These are phyloP conservation scores for Verasper variegatus DNA, from an alignment of 2,113 vertebrate genomes.

Conservation along the genomic window DNA sequence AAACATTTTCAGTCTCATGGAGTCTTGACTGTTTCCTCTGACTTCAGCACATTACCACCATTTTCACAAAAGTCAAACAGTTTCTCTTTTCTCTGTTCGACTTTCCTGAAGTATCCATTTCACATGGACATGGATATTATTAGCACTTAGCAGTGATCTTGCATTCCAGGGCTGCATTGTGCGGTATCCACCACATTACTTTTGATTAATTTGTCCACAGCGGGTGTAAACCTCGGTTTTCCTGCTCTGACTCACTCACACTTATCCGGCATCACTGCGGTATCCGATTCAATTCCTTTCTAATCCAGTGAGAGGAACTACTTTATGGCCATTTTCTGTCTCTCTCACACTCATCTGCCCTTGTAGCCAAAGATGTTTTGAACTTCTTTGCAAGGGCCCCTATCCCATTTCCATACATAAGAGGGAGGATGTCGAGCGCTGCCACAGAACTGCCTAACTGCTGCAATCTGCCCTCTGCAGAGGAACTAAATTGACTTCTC, in stretches of 20 bases:
- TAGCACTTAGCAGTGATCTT: conserved; percentile 47
- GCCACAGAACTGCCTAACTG: conserved; percentile 61
- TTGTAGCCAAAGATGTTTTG: conserved; percentile 58
- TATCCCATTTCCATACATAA: conserved; percentile 54
- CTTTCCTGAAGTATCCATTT: conserved; percentile 47
- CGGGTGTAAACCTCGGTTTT: conserved; percentile 37
- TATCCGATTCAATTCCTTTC: conserved; percentile 53
- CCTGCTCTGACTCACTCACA: conserved; percentile 46
- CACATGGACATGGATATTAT: conserved; percentile 28
- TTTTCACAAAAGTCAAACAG: background rate
- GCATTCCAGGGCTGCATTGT: conserved; percentile 15
- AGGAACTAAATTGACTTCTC: conserved; percentile 77
- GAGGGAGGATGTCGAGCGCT: conserved; percentile 57
- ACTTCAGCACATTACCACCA: background rate
- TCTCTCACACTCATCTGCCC: conserved; percentile 54
- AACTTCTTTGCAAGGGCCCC: conserved; percentile 28
- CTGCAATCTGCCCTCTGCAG: conserved; percentile 76
- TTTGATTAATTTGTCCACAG: conserved; percentile 52
- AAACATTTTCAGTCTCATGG: background rate
- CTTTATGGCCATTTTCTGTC: conserved; percentile 65
- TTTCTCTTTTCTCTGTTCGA: background rate
- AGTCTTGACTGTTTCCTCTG: conserved; percentile 17
- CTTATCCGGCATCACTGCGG: conserved; percentile 51
- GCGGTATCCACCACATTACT: conserved; percentile 52
- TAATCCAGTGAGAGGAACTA: conserved; percentile 64